Conservation (phyloP, 30 jellyfish, hydroid and myxozoan species). For the Chrysaora quinquecirrha region DNA sequence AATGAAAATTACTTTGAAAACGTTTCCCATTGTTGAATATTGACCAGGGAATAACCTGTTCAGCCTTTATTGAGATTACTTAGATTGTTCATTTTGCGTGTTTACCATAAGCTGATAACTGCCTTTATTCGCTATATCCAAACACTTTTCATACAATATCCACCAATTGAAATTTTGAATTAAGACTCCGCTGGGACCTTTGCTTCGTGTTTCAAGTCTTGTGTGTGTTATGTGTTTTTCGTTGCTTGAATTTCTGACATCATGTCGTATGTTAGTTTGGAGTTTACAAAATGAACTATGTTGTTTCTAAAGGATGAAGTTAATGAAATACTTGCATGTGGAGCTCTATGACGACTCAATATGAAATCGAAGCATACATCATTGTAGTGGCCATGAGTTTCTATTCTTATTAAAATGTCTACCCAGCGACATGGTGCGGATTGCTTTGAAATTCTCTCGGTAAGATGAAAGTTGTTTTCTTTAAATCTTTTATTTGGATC, state of each 20-base stretch:
- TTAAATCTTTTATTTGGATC: too few relatives aligned
- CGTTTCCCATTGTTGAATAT: constrained; percentile 33
- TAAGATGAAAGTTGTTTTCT: neutral
- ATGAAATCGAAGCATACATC: too few relatives aligned
- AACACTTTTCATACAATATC: constrained; percentile 1
- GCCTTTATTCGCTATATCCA: constrained; percentile 1
- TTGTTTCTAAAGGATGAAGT: too few relatives aligned
- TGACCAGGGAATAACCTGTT: constrained; percentile 47
- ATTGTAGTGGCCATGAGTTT: too few relatives aligned
- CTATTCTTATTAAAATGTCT: neutral
- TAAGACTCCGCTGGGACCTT: neutral
- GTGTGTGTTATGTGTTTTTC: neutral
- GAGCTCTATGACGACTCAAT: too few relatives aligned
- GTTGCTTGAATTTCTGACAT: too few relatives aligned
- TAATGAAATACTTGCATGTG: too few relatives aligned
- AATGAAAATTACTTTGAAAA: too few relatives aligned
- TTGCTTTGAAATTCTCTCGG: constrained; percentile 65
- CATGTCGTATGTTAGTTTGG: too few relatives aligned
- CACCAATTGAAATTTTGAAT: neutral
- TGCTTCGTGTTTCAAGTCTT: neutral
- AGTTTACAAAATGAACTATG: too few relatives aligned
- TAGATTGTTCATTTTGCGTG: constrained; percentile 32
- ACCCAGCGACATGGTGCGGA: constrained; percentile 65
- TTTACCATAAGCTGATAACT: constrained; percentile 34
- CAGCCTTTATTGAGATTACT: constrained; percentile 6